Percentiles rank a stretch among this genome's conserved stretches.
phyloP scores from a whole-genome alignment of 2,888 invertebrate genomes.

The Polyommatus iphigenia region DNA sequence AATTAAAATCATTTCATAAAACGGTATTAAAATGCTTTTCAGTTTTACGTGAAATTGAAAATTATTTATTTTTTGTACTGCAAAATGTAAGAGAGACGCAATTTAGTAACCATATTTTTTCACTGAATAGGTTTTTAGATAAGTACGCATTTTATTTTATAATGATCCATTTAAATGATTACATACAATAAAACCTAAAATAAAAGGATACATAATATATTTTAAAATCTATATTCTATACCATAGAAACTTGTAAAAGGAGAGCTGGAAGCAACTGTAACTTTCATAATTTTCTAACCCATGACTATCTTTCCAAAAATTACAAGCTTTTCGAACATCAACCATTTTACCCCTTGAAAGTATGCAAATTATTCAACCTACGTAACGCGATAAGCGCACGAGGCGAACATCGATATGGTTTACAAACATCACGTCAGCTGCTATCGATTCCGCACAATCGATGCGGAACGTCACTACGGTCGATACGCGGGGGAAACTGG shows the following conservation, averaged over 20 bases:
- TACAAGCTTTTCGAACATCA: too few relatives aligned
- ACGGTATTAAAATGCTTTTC: background rate
- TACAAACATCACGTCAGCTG: constrained; percentile 53
- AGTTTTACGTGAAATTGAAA: background rate
- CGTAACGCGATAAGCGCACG: background rate
- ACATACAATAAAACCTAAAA: too few relatives aligned
- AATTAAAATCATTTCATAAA: background rate
- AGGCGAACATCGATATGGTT: constrained; percentile 37
- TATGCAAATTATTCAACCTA: background rate
- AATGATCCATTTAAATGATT: too few relatives aligned
- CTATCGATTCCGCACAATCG: constrained; percentile 53
- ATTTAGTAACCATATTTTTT: background rate
- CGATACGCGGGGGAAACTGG: constrained; percentile 32
- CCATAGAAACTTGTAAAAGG: background rate
- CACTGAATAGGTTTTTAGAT: background rate
- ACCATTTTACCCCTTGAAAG: too few relatives aligned
- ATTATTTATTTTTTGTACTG: background rate
- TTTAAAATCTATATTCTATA: too few relatives aligned
- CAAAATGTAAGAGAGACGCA: background rate
- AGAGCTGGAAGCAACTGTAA: background rate
- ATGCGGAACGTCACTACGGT: constrained; percentile 56
- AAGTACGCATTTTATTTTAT: background rate
- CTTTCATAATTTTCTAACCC: background rate
- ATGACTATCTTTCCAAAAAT: too few relatives aligned
- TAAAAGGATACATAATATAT: too few relatives aligned